Percentiles rank a stretch among this genome's conserved stretches.
These are phyloP conservation scores for Rotaria macrura DNA, from an alignment of 2,888 invertebrate species.

Conservation along the genomic window DNA sequence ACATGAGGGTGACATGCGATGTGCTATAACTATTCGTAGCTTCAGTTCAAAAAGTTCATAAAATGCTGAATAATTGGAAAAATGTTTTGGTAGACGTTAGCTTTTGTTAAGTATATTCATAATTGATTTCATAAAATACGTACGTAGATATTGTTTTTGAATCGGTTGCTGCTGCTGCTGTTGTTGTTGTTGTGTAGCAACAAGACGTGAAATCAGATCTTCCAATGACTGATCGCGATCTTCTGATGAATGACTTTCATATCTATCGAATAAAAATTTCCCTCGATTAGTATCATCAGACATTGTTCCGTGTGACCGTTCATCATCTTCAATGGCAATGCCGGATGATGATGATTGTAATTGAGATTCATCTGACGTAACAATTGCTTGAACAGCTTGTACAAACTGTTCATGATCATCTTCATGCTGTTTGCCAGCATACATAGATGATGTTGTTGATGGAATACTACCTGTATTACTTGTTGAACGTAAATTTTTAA, in stretches of 20 bases:
- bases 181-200: slow-evolving; percentile 17
- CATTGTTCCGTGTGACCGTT: background rate
- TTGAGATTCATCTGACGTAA: background rate
- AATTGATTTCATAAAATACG: background rate
- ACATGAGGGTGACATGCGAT: too few relatives aligned
- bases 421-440: background rate
- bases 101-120: too few relatives aligned
- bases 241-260: slow-evolving; percentile 22
- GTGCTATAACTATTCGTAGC: too few relatives aligned
- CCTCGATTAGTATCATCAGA: background rate
- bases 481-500: background rate
- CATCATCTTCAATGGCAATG: slow-evolving; percentile 1
- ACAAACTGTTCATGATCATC: background rate
- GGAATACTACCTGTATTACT: background rate
- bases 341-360: background rate
- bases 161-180: too few relatives aligned
- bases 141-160: background rate
- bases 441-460: background rate
- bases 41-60: too few relatives aligned
- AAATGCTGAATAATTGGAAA: too few relatives aligned
- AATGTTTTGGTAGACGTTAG: too few relatives aligned
- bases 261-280: background rate
- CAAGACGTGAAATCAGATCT: slow-evolving; percentile 1
- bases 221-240: slow-evolving; percentile 19
- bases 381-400: background rate